Percentiles rank a stretch among this genome's conserved stretches.
These are phyloP conservation scores for Caenorhabditis macrosperma DNA, from an alignment of 2,888 invertebrate species.

Conservation along the genomic window DNA sequence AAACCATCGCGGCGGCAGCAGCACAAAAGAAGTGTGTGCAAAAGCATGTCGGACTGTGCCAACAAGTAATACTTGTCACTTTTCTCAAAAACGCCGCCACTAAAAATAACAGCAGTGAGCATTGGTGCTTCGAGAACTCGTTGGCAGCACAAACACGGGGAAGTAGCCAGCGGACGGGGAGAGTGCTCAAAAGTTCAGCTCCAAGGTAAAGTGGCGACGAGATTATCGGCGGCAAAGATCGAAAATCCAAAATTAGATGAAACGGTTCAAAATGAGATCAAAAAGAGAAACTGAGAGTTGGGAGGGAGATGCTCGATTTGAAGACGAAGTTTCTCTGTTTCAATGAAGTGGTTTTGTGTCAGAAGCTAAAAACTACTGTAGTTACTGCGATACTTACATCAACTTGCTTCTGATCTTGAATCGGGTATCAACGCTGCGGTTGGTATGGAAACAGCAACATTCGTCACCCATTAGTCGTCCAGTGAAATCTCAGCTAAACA, in stretches of 20 bases:
- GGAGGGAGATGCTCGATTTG: too few relatives aligned
- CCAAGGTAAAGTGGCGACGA: conserved; percentile 11
- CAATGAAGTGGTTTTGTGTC: too few relatives aligned
- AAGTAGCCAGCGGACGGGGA: conserved; percentile 43
- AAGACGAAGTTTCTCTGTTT: too few relatives aligned
- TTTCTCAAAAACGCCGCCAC: conserved; percentile 13
- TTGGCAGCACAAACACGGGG: not conserved
- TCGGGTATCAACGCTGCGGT: too few relatives aligned
- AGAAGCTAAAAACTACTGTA: too few relatives aligned
- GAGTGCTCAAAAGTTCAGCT: conserved; percentile 53
- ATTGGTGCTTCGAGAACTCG: conserved; percentile 34
- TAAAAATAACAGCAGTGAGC: conserved; percentile 53
- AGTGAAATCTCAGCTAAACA: too few relatives aligned
- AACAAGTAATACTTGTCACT: conserved; percentile 42
- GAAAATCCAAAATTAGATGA: conserved; percentile 44
- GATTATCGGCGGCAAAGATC: conserved; percentile 32
- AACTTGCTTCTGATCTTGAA: too few relatives aligned
- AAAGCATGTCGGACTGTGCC: conserved; percentile 12
- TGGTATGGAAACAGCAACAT: too few relatives aligned
- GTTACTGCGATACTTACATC: too few relatives aligned
- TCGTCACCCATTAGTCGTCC: too few relatives aligned
- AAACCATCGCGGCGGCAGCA: conserved; percentile 21
- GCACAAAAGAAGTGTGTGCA: conserved; percentile 27
- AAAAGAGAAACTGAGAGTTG: not conserved
- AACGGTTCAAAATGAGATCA: not conserved